phyloP scores from a whole-genome alignment of 2,797 vertebrate species.

The Thripadectes ignobilis region DNA sequence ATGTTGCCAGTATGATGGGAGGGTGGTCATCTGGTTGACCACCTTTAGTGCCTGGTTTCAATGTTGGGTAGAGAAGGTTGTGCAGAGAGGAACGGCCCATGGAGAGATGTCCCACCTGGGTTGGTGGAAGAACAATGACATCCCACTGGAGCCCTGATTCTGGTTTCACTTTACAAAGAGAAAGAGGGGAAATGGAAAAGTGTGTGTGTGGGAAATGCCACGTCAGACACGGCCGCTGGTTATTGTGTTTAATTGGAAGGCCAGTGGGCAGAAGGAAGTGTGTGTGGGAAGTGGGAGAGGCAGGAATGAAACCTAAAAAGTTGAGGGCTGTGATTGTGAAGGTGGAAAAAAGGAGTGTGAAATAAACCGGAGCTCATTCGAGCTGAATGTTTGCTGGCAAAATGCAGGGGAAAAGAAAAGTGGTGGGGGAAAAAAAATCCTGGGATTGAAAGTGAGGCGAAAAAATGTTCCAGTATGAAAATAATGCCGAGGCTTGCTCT shows the following conservation, averaged over 20 bases:
- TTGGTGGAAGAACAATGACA: background rate
- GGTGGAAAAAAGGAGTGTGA: background rate
- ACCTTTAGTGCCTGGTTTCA: background rate
- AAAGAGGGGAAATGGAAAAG: background rate
- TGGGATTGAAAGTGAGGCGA: background rate
- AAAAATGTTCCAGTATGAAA: background rate
- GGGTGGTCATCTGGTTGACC: background rate
- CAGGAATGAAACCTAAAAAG: background rate
- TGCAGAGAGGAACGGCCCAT: rapidly evolving
- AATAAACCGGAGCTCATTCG: background rate
- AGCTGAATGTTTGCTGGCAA: background rate
- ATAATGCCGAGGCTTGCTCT: background rate
- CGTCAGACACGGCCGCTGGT: background rate
- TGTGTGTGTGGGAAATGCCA: background rate
- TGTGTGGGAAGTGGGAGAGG: constrained; percentile 28
- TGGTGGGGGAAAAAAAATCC: background rate
- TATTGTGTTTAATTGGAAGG: background rate
- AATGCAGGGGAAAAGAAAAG: background rate
- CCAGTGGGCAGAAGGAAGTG: background rate
- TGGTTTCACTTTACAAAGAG: background rate
- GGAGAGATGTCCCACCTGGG: background rate
- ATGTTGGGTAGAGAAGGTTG: background rate
- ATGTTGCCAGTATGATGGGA: rapidly evolving
- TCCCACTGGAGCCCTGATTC: background rate
- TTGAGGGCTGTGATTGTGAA: background rate